Conservation (phyloP, 1,140 invertebrate species). For the Sipha flava region DNA sequence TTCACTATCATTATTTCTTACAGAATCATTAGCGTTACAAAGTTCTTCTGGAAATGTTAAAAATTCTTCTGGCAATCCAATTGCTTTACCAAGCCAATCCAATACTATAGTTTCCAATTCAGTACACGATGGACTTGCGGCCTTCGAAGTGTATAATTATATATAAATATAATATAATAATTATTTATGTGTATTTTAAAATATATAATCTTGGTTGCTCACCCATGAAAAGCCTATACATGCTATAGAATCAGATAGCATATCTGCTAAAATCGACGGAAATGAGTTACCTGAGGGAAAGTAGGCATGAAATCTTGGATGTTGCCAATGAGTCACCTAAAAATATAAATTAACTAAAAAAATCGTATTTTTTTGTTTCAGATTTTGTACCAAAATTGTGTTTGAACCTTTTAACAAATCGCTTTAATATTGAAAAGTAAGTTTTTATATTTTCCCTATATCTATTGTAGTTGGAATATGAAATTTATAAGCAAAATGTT, state of each 20-base stretch:
- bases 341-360: conserved; percentile 36
- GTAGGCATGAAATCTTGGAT: conserved; percentile 97
- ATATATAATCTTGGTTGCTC: conserved; percentile 40
- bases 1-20: neutral
- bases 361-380: neutral
- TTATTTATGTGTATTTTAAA: neutral
- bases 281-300: conserved; percentile 97
- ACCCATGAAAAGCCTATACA: conserved; percentile 99
- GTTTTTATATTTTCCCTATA: neutral
- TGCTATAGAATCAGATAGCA: conserved; percentile 90
- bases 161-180: neutral
- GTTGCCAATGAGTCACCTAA: conserved; percentile 95
- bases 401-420: neutral
- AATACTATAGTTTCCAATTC: conserved; percentile 94
- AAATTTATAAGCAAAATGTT: no score
- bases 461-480: no score
- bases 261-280: conserved; percentile 95
- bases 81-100: conserved; percentile 96
- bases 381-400: neutral
- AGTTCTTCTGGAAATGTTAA: conserved; percentile 52
- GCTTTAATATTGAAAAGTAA: neutral
- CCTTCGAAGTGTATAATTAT: no score
- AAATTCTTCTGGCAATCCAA: conserved; percentile 80
- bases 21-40: neutral
- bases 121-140: conserved; percentile 92